Evolutionary conservation across 1,140 invertebrate genomes (phyloP).

Genomic region (Trachymyrmex septentrionalis): DNA sequence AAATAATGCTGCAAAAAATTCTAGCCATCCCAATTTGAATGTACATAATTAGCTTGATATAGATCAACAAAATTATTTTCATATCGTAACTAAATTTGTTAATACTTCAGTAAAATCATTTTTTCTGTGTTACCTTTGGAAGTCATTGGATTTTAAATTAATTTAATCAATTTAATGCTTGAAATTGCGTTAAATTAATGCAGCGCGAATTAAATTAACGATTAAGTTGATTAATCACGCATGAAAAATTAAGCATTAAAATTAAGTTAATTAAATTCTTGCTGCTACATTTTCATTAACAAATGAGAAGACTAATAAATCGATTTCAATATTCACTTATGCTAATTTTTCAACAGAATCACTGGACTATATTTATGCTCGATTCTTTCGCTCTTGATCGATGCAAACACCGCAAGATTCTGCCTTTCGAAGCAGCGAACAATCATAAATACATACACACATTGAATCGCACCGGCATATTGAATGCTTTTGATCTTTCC

Average conservation of each 20-base stretch:
- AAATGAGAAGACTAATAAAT: background rate
- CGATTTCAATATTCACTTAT: background rate
- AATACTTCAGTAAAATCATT: no score
- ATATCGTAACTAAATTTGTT: no score
- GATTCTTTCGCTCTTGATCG: constrained; percentile 28
- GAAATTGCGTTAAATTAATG: constrained; percentile 20
- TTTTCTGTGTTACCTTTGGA: background rate
- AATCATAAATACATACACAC: constrained; percentile 30
- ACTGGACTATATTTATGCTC: background rate
- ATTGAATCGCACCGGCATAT: constrained; percentile 36
- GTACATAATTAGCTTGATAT: no score
- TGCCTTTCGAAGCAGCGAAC: constrained; percentile 3
- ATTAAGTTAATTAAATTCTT: background rate
- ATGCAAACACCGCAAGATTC: background rate
- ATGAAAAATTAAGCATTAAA: background rate
- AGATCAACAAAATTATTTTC: no score
- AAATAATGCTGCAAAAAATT: no score
- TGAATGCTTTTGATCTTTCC: constrained; percentile 39
- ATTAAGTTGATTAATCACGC: background rate
- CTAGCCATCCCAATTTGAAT: no score
- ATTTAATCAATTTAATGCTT: background rate
- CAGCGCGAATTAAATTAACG: background rate
- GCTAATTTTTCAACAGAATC: constrained; percentile 1
- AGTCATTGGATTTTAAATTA: background rate
- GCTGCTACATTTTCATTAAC: background rate